These are phyloP conservation scores for Enoplolaimus lenunculus DNA, from an alignment of 2,888 invertebrate genomes.

Conservation along the genomic window DNA sequence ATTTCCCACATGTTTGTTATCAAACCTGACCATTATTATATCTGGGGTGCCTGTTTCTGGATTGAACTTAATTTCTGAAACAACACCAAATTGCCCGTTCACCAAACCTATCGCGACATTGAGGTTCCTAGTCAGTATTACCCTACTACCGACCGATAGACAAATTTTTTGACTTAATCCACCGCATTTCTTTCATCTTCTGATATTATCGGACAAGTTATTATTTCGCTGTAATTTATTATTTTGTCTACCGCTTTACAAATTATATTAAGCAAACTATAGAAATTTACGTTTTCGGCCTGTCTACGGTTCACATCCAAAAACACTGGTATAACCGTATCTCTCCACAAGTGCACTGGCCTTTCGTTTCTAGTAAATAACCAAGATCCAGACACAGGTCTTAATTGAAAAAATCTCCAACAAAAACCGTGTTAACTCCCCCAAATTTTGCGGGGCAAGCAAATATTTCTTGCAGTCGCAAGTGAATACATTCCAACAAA, in stretches of 20 bases:
- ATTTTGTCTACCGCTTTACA: neutral
- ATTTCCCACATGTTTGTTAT: neutral
- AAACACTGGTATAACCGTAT: neutral
- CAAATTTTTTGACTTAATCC: neutral
- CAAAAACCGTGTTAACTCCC: neutral
- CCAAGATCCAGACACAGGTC: slow-evolving; percentile 5
- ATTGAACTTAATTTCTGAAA: neutral
- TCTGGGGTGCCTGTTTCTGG: neutral
- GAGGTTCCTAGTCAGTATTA: neutral
- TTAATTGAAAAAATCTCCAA: slow-evolving; percentile 10
- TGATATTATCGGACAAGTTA: no score
- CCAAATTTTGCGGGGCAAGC: neutral
- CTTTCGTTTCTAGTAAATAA: no score
- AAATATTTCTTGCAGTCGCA: slow-evolving; percentile 10
- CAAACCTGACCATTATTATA: neutral
- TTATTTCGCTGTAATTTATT: neutral
- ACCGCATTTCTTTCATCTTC: no score
- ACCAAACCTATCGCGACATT: neutral
- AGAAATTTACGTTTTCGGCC: neutral
- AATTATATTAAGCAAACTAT: neutral
- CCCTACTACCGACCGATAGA: neutral
- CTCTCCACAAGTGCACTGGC: neutral
- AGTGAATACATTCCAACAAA: neutral
- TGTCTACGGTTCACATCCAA: neutral
- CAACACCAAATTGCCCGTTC: neutral